Conservation (phyloP, 2,797 vertebrate species). For the Galaxias olidus region DNA sequence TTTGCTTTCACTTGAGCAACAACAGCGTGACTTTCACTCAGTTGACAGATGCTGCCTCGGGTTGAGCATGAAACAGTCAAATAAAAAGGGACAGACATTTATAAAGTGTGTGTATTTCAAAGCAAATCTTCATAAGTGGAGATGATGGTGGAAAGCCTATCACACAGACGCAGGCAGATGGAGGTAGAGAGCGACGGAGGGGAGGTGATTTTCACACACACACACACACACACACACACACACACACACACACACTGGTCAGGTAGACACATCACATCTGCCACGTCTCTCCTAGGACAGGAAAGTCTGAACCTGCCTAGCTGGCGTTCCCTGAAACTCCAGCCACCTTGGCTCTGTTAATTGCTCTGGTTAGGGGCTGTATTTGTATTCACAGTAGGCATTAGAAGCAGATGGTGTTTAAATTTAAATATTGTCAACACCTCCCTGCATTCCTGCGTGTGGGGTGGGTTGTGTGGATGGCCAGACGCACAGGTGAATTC, state of each 20-base stretch:
- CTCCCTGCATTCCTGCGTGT: constrained; percentile 33
- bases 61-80: constrained; percentile 43
- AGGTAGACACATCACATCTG: constrained; percentile 59
- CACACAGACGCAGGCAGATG: constrained; percentile 51
- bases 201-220: neutral
- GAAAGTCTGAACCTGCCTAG: constrained; percentile 39
- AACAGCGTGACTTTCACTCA: constrained; percentile 43
- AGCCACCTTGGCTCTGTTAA: constrained; percentile 67
- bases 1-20: constrained; percentile 57
- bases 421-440: constrained; percentile 76
- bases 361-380: constrained; percentile 57
- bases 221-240: too few relatives aligned
- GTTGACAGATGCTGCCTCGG: constrained; percentile 47
- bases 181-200: constrained; percentile 23
- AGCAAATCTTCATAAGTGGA: constrained; percentile 51
- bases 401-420: constrained; percentile 73
- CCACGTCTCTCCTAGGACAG: constrained; percentile 40
- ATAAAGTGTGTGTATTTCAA: constrained; percentile 56
- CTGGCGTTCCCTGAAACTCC: constrained; percentile 28
- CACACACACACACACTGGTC: too few relatives aligned
- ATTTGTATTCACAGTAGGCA: constrained; percentile 60
- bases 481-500: constrained; percentile 55
- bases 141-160: constrained; percentile 52
- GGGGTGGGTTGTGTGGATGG: constrained; percentile 35
- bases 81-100: constrained; percentile 56